These are phyloP conservation scores for Paradisaea rubra DNA, from an alignment of 2,113 vertebrate genomes.

Conservation along the genomic window DNA sequence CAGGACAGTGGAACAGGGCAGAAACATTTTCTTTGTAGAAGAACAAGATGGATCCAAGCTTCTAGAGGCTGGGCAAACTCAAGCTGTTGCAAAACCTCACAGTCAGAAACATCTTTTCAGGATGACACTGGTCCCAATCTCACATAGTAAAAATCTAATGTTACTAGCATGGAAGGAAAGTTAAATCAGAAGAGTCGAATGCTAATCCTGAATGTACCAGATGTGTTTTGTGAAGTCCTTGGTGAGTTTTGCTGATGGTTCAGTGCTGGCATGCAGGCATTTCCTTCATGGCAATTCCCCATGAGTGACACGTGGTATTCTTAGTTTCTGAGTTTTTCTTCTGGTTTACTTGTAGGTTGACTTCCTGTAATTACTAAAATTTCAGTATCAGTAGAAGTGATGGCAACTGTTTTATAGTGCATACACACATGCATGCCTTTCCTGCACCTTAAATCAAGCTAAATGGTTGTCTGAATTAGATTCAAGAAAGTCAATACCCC, in stretches of 20 bases:
- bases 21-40: not conserved
- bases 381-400: not conserved
- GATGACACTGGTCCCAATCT: rapidly evolving
- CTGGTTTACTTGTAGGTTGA: not conserved
- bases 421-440: not conserved
- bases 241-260: not conserved
- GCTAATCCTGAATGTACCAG: not conserved
- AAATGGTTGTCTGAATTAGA: not conserved
- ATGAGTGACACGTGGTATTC: rapidly evolving
- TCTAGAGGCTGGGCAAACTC: not conserved
- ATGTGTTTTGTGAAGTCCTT: not conserved
- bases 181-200: not conserved
- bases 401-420: not conserved
- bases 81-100: not conserved
- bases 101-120: not conserved
- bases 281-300: not conserved
- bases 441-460: not conserved
- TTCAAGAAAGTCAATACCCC: not conserved
- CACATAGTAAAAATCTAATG: not conserved
- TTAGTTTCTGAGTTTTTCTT: not conserved
- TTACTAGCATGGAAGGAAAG: not conserved
- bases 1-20: not conserved
- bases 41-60: not conserved
- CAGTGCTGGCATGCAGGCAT: not conserved
- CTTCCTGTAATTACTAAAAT: not conserved